Evolutionary conservation across 2,113 vertebrate species (phyloP).

Genomic region (Platichthys flesus): DNA sequence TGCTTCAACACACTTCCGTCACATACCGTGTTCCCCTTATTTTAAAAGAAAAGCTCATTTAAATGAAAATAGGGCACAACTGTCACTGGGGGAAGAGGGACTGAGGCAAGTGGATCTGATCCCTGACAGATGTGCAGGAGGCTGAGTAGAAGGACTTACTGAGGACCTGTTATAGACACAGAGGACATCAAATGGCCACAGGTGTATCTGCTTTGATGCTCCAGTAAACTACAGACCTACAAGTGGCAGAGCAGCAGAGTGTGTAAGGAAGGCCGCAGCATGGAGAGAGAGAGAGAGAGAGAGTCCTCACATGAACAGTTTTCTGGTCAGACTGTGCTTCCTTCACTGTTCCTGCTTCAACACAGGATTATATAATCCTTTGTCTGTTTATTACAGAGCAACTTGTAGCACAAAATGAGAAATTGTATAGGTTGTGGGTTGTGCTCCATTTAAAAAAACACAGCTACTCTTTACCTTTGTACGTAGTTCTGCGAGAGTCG

Average conservation of each 20-base stretch:
- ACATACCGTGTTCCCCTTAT: slow-evolving; percentile 48
- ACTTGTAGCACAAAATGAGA: slow-evolving; percentile 69
- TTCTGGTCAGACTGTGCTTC: slow-evolving; percentile 53
- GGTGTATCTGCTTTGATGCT: slow-evolving; percentile 38
- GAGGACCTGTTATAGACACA: slow-evolving; percentile 34
- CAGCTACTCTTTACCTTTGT: slow-evolving; percentile 58
- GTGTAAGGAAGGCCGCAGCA: slow-evolving; percentile 8
- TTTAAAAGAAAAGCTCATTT: slow-evolving; percentile 64
- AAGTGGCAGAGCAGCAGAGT: neutral
- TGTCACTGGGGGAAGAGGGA: slow-evolving; percentile 26
- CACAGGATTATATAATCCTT: slow-evolving; percentile 52
- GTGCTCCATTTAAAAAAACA: slow-evolving; percentile 59
- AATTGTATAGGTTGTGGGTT: slow-evolving; percentile 53
- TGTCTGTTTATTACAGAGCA: slow-evolving; percentile 60
- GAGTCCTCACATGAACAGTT: slow-evolving; percentile 22
- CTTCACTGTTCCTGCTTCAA: slow-evolving; percentile 47
- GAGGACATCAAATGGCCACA: slow-evolving; percentile 42
- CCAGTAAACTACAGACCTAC: slow-evolving; percentile 20
- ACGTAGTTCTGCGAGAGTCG: slow-evolving; percentile 47
- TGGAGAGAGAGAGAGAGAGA: slow-evolving; percentile 2
- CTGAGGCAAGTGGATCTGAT: slow-evolving; percentile 51
- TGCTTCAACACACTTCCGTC: slow-evolving; percentile 24
- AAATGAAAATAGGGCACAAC: slow-evolving; percentile 44
- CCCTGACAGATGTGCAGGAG: slow-evolving; percentile 47
- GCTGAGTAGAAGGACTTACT: slow-evolving; percentile 38